Evolutionary conservation across 2,888 invertebrate genomes (phyloP).

Genomic region (Cartodere bifasciata): DNA sequence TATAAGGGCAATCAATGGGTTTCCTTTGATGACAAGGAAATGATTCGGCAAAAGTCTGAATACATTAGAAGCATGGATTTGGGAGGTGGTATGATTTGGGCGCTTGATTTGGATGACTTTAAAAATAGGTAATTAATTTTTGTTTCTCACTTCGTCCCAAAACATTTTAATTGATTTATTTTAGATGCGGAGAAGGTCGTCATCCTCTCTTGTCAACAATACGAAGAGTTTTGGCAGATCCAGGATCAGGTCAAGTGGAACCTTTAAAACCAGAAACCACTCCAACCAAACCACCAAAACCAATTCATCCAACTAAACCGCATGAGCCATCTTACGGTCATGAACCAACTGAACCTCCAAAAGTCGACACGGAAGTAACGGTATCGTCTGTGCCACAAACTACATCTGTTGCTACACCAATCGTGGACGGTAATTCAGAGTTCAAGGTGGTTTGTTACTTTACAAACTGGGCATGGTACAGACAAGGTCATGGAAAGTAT

Average conservation of each 20-base stretch:
- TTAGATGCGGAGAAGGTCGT: constrained; percentile 61
- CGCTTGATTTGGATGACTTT: constrained; percentile 80
- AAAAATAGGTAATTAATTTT: constrained; percentile 35
- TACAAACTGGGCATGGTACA: constrained; percentile 92
- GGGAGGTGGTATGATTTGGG: constrained; percentile 87
- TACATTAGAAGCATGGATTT: constrained; percentile 63
- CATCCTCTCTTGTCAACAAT: constrained; percentile 73
- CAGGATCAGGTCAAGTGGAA: constrained; percentile 24
- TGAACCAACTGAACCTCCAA: constrained; percentile 10
- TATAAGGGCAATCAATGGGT: constrained; percentile 86
- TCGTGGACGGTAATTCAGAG: constrained; percentile 24
- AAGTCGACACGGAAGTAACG: constrained; percentile 13
- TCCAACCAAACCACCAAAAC: constrained; percentile 10
- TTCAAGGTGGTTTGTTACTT: constrained; percentile 84
- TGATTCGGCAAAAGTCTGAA: constrained; percentile 66
- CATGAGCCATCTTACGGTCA: constrained; percentile 5
- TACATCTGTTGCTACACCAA: constrained; percentile 14
- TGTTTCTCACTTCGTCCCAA: constrained; percentile 1
- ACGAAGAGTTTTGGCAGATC: constrained; percentile 51
- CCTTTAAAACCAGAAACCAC: constrained; percentile 4
- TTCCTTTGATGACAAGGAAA: constrained; percentile 72
- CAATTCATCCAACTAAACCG: constrained; percentile 5
- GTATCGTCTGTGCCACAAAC: constrained; percentile 12
- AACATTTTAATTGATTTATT: neutral
- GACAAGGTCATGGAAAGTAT: constrained; percentile 69